Evolutionary conservation across 2,113 vertebrate species (phyloP), one percentile per base, ranked within the genome.

Genomic region (Delphinus delphis): DNA sequence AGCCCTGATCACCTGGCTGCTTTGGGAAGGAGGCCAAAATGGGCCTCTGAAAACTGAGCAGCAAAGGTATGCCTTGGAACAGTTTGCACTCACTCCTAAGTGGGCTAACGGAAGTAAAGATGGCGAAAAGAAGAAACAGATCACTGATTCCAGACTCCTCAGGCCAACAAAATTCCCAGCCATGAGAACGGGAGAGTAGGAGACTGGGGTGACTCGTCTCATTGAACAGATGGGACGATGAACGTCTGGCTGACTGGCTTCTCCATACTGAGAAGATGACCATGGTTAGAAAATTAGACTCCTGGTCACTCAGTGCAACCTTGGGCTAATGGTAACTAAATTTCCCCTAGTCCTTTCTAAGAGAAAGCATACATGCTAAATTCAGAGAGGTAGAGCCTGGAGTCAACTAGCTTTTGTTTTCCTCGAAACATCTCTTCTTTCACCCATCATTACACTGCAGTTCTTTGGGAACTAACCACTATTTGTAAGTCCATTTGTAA

Each of bases 321-420:
- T 26, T 55, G 20, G 13, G 28, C 10, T 82, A 92, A 94, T 1
- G 92, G 23, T 70, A 80, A 76, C 62, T 67, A 74, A 50, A 91
- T 74, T 82, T 95, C 31, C 36, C 68, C 60, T 2, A 84, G n/a
- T 18, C 86, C 50, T 65, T 63, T 81, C 88, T 94, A 87, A 92
- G n/a, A 53, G 58, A 97, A 90, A 93, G 63, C 26, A 60, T 26
- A 44, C 26, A 80, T 93, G 90, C 76, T n/a, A 73, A 90, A 68
- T 80, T 71, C 33, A 58, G 26, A 68, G 44, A 88, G 8, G 5
- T 0, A 70, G 60, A 88, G 17, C 55, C 73, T 92, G 68, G 44
- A 86, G 10, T 20, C 60, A 70, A n/a, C 36, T 85, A 88, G 65
- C 58, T 89, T 63, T 41, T 91, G 33, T 55, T 95, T 82, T 67